phyloP scores from a whole-genome alignment of 1,140 invertebrate genomes.

The Oncopeltus fasciatus region DNA sequence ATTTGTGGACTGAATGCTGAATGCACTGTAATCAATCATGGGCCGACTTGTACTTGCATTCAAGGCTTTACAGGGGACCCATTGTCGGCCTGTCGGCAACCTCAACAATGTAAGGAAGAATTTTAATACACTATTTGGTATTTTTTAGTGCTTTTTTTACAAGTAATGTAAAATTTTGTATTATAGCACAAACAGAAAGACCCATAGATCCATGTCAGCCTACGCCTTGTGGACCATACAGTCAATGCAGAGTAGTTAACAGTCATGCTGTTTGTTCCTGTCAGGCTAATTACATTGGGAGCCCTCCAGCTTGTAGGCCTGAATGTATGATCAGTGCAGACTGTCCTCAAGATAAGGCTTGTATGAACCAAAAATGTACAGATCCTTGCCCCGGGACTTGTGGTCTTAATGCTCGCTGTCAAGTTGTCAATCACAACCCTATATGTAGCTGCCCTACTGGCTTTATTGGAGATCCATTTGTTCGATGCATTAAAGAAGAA shows the following conservation, averaged over 20 bases:
- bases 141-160: neutral
- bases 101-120: slow-evolving; percentile 21
- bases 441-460: slow-evolving; percentile 30
- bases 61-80: slow-evolving; percentile 48
- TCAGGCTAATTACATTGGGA: slow-evolving; percentile 32
- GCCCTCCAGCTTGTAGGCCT: slow-evolving; percentile 32
- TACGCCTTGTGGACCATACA: slow-evolving; percentile 34
- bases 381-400: slow-evolving; percentile 35
- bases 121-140: neutral
- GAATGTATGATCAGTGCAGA: slow-evolving; percentile 32
- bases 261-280: slow-evolving; percentile 36
- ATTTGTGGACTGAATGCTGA: slow-evolving; percentile 57
- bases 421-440: slow-evolving; percentile 33
- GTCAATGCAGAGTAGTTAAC: slow-evolving; percentile 32
- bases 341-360: slow-evolving; percentile 30
- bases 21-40: slow-evolving; percentile 50
- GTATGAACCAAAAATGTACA: slow-evolving; percentile 31
- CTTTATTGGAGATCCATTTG: slow-evolving; percentile 37
- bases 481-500: slow-evolving; percentile 32
- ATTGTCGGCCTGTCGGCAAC: slow-evolving; percentile 41
- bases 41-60: slow-evolving; percentile 47
- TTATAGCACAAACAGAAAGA: slow-evolving; percentile 17
- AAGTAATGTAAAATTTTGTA: neutral
- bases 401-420: slow-evolving; percentile 33
- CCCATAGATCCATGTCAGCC: slow-evolving; percentile 28